Evolutionary conservation across 2,888 invertebrate genomes (phyloP).

Genomic region (Hypena proboscidalis): DNA sequence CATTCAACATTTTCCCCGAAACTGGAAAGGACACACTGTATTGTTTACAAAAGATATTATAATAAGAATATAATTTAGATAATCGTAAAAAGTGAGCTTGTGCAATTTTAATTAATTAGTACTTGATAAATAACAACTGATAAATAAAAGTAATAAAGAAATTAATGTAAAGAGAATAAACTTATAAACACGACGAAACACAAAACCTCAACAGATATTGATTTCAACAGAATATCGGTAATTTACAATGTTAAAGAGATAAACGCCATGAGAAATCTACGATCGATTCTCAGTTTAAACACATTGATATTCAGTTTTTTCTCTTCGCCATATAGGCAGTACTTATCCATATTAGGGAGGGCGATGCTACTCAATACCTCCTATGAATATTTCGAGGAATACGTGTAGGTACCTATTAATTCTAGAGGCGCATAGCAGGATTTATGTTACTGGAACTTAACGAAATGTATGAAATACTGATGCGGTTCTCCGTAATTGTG

Average conservation of each 20-base stretch:
- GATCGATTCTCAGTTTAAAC: conserved; percentile 27
- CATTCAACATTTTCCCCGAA: conserved; percentile 31
- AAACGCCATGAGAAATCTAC: conserved; percentile 15
- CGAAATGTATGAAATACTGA: conserved; percentile 41
- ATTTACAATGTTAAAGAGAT: conserved; percentile 11
- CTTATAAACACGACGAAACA: too few relatives aligned
- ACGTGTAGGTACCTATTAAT: conserved; percentile 31
- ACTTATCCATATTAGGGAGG: conserved; percentile 27
- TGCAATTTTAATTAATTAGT: too few relatives aligned
- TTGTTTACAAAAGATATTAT: too few relatives aligned
- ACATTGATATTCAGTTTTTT: conserved; percentile 28
- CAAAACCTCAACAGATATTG: conserved; percentile 1
- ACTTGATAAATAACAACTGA: too few relatives aligned
- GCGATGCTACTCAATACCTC: conserved; percentile 20
- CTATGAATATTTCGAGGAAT: conserved; percentile 40
- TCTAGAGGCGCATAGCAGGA: conserved; percentile 33
- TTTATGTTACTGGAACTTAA: conserved; percentile 35
- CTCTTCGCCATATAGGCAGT: conserved; percentile 17
- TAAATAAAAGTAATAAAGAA: too few relatives aligned
- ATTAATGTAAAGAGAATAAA: too few relatives aligned
- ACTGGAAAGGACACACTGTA: too few relatives aligned
- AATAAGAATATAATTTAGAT: too few relatives aligned
- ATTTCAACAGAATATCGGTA: conserved; percentile 1
- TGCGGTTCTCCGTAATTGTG: conserved; percentile 33
- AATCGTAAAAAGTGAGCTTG: too few relatives aligned